These are phyloP conservation scores for Pseudomyrmex flavicornis DNA, from an alignment of 1,140 invertebrate genomes.

Conservation along the genomic window DNA sequence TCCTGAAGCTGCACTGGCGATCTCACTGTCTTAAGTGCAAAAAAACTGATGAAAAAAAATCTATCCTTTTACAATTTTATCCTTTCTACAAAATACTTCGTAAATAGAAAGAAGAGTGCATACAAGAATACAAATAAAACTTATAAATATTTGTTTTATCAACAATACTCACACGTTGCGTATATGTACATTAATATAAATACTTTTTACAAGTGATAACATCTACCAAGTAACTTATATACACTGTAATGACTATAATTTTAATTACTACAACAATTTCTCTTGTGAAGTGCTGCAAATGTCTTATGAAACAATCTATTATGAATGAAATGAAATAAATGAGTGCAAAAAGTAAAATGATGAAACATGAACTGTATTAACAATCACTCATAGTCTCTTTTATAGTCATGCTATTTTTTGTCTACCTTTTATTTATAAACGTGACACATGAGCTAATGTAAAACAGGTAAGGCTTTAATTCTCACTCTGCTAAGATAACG, in stretches of 20 bases:
- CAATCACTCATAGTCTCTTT: no score
- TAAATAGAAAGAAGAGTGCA: conserved; percentile 12
- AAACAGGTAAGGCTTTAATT: background rate
- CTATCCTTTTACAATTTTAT: conserved; percentile 6
- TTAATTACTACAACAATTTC: conserved; percentile 26
- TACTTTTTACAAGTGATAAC: conserved; percentile 48
- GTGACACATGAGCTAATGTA: no score
- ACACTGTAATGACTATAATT: conserved; percentile 1
- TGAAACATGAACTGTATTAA: conserved; percentile 16
- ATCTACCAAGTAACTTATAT: conserved; percentile 28
- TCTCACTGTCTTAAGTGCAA: background rate
- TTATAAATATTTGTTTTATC: conserved; percentile 16
- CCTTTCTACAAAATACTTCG: background rate
- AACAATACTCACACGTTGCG: background rate
- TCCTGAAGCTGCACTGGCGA: conserved; percentile 37
- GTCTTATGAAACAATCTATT: conserved; percentile 61
- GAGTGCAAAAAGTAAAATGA: conserved; percentile 50
- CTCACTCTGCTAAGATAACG: no score
- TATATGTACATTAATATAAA: background rate
- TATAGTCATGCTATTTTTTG: background rate
- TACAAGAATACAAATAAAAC: conserved; percentile 14
- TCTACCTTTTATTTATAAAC: background rate
- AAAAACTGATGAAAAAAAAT: background rate
- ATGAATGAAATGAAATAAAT: conserved; percentile 53
- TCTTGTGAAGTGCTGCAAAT: conserved; percentile 20